Base-by-base conservation (phyloP, 2,888 invertebrate genomes). In the Pristionchus fissidentatus region DNA sequence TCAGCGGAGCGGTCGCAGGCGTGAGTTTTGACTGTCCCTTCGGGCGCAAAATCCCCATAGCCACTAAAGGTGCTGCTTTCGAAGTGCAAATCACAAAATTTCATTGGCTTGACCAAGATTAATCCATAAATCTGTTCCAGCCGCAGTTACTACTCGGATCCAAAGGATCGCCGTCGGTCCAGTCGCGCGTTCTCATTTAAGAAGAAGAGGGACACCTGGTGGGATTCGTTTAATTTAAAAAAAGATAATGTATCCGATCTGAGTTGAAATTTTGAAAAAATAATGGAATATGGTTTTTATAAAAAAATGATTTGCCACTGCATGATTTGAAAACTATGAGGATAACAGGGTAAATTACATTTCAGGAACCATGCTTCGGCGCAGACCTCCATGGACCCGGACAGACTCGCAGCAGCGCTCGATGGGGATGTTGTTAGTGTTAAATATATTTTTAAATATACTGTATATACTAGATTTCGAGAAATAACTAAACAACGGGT, bases 321-420 rank as follows among this genome's bases (percentile, higher is more conserved):
- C 19, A 66, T 38, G 35, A 38, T 62, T 66, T 32, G 7, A 3
- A 8, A 52, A n/a, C n/a, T 52, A 3, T 52, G 52, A 52, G n/a
- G 19, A 8, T 22, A 52, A 19, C 22, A 52, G 15, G 19, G 15
- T 52, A n/a, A 52, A 52, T 52, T 77, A 7, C 32, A 1, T 7
- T 60, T 29, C 35, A 81, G 80, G 22, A 81, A 81, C 26, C 80
- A 81, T 29, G 80, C 80, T 1, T 60, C 80, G 15, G 80, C 80
- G 22, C 80, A 81, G 32, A 81, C 80, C 29, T 81, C 80, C 0
- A 60, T 81, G 60, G 80, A 81, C 22, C 80, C 80, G 0, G 80
- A 81, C 3, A 0, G 35, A 32, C 29, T 81, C 0, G 32, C 32
- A 2, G 19, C 43, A 2, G 60, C 43, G 7, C 62, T 81, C 19